phyloP scores from a whole-genome alignment of 2,113 vertebrate species.

The Dasyprocta punctata region DNA sequence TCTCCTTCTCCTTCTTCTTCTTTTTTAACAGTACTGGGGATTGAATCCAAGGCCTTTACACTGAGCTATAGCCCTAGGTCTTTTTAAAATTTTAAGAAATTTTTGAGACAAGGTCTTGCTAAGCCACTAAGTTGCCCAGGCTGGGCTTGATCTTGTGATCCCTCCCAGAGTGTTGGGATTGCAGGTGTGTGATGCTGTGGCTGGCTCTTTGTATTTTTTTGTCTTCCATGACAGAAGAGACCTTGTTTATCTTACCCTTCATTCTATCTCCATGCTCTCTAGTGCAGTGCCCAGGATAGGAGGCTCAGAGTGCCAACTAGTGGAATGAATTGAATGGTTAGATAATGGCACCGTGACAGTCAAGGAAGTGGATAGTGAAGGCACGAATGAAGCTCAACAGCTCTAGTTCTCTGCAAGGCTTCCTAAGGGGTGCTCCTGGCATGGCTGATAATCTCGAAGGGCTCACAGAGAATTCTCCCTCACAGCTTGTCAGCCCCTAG shows the following conservation, averaged over 20 bases:
- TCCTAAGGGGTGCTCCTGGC: fast-evolving
- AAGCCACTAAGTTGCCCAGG: neutral
- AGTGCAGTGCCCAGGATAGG: neutral
- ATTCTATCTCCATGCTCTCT: neutral
- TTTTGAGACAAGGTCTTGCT: neutral
- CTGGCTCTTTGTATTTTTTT: neutral
- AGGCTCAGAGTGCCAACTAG: neutral
- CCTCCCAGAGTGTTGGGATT: neutral
- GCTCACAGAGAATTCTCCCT: neutral
- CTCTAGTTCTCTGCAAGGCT: neutral
- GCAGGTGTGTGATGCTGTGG: neutral
- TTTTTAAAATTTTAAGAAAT: neutral
- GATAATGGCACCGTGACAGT: neutral
- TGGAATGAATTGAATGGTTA: neutral
- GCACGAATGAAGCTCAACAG: neutral
- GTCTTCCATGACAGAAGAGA: neutral
- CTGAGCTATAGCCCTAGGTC: neutral
- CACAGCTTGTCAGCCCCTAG: neutral
- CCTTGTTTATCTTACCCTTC: neutral
- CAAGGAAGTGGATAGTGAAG: fast-evolving
- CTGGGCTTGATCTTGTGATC: neutral
- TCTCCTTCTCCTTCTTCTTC: neutral
- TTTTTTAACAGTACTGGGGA: neutral
- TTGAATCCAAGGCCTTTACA: neutral
- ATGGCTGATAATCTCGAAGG: neutral